phyloP scores from a whole-genome alignment of 2,888 invertebrate genomes.

The Epinotia ramella region DNA sequence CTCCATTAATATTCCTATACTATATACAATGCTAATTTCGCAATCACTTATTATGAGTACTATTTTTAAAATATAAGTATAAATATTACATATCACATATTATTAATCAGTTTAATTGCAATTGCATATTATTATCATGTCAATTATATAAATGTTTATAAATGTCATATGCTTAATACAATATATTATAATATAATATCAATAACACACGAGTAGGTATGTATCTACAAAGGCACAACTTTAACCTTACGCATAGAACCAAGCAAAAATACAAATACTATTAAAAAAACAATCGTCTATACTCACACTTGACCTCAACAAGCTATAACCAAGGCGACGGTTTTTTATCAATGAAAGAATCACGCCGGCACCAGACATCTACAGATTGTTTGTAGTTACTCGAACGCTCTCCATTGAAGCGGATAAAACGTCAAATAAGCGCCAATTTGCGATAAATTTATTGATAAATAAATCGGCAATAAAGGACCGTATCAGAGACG shows the following conservation, averaged over 20 bases:
- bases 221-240: not conserved
- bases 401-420: constrained; percentile 38
- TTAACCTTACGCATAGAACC: not conserved
- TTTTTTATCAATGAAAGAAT: constrained; percentile 44
- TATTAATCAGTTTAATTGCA: too few relatives aligned
- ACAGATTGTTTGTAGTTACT: constrained; percentile 26
- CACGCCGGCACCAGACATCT: constrained; percentile 25
- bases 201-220: not conserved
- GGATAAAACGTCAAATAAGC: constrained; percentile 31
- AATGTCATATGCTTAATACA: too few relatives aligned
- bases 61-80: too few relatives aligned
- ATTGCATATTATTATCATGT: too few relatives aligned
- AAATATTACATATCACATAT: too few relatives aligned
- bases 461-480: constrained; percentile 31
- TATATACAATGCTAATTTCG: too few relatives aligned
- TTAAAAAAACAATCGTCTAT: constrained; percentile 15
- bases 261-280: not conserved
- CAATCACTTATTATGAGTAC: not conserved
- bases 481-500: not conserved
- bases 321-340: constrained; percentile 36
- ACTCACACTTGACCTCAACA: constrained; percentile 31
- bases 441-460: constrained; percentile 36
- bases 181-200: too few relatives aligned
- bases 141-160: too few relatives aligned
- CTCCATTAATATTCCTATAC: too few relatives aligned